Evolutionary conservation across 2,888 invertebrate species (phyloP).

Genomic region (Tuberolachnus salignus): DNA sequence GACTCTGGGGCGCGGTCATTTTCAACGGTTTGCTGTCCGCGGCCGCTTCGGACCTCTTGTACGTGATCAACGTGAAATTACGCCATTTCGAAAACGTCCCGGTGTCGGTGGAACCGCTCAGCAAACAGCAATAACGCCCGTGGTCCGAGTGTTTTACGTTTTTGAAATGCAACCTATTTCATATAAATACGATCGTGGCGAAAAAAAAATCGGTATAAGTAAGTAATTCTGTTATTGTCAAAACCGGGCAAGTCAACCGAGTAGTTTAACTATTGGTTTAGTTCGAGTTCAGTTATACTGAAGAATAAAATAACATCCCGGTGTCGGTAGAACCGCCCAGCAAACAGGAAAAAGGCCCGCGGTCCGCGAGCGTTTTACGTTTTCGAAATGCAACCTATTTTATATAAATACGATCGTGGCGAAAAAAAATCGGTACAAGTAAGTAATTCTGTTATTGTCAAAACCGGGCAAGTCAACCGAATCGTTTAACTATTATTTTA

Average conservation of each 20-base stretch:
- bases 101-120: slow-evolving; percentile 51
- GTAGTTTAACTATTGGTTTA: too few relatives aligned
- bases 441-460: too few relatives aligned
- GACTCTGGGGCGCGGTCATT: neutral
- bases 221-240: too few relatives aligned
- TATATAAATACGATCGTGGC: neutral
- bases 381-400: slow-evolving; percentile 57
- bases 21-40: slow-evolving; percentile 12
- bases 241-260: too few relatives aligned
- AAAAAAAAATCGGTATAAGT: too few relatives aligned
- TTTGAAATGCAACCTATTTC: slow-evolving; percentile 55
- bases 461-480: too few relatives aligned
- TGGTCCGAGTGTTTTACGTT: slow-evolving; percentile 65
- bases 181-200: neutral
- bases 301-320: too few relatives aligned
- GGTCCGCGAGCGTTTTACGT: slow-evolving; percentile 65
- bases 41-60: slow-evolving; percentile 3
- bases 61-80: slow-evolving; percentile 60
- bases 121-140: slow-evolving; percentile 65
- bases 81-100: slow-evolving; percentile 57
- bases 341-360: slow-evolving; percentile 65
- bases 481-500: too few relatives aligned
- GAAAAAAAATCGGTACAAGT: too few relatives aligned
- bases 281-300: too few relatives aligned
- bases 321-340: slow-evolving; percentile 54